Evolutionary conservation across 2,113 vertebrate genomes (phyloP).

Genomic region (Thamnaconus septentrionalis): DNA sequence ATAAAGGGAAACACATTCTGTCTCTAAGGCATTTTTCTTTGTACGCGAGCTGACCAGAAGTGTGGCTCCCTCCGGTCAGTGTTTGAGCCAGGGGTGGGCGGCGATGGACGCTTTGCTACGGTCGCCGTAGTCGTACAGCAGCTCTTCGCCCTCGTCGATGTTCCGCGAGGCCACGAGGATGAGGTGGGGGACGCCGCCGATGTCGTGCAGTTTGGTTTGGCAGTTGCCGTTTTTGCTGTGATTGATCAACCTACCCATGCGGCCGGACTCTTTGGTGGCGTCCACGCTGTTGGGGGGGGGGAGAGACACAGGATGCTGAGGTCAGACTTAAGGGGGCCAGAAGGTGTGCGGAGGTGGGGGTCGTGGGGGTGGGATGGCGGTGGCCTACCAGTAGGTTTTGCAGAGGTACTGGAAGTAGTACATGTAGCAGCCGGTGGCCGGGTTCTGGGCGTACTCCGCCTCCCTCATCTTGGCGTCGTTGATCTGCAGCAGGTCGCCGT

Average conservation of each 20-base stretch:
- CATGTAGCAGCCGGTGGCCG: slow-evolving; percentile 97
- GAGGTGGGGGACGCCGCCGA: slow-evolving; percentile 90
- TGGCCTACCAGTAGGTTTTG: slow-evolving; percentile 93
- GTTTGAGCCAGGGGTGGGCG: slow-evolving; percentile 94
- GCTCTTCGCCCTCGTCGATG: slow-evolving; percentile 90
- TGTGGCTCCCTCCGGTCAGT: slow-evolving; percentile 67
- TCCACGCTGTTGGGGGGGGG: slow-evolving; percentile 81
- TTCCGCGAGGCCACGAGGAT: slow-evolving; percentile 93
- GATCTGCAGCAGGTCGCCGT: slow-evolving; percentile 91
- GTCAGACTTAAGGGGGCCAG: not conserved
- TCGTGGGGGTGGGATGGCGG: not conserved
- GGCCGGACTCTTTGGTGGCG: slow-evolving; percentile 88
- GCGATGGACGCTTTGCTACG: slow-evolving; percentile 91
- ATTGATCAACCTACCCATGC: slow-evolving; percentile 91
- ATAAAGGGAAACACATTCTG: slow-evolving; percentile 58
- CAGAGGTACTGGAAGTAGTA: slow-evolving; percentile 98
- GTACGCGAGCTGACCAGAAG: slow-evolving; percentile 58
- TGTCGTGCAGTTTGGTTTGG: slow-evolving; percentile 95
- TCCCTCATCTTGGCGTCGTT: slow-evolving; percentile 90
- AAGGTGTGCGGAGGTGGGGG: not conserved
- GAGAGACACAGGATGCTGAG: not conserved
- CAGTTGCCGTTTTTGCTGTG: slow-evolving; percentile 98
- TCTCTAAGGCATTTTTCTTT: slow-evolving; percentile 71
- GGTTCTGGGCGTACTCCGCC: slow-evolving; percentile 88
- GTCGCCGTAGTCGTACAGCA: slow-evolving; percentile 97